These are phyloP conservation scores for Cataglyphis rosenhaueri DNA, from an alignment of 2,888 invertebrate genomes.

Conservation along the genomic window DNA sequence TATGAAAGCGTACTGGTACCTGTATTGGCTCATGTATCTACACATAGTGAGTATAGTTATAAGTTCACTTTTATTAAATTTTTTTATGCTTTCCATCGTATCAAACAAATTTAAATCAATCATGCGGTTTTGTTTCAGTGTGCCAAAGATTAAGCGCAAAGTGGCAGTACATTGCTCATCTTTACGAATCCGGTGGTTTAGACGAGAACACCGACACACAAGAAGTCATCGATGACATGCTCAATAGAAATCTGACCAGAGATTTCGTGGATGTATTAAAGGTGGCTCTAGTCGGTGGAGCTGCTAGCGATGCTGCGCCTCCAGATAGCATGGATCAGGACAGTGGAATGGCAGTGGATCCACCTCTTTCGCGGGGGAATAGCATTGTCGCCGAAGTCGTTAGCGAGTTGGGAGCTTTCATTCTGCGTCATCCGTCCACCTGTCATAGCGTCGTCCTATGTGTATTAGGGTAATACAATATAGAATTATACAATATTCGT, in stretches of 20 bases:
- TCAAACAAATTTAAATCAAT: not conserved
- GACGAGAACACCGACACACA: slow-evolving; percentile 92
- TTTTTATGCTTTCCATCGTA: not conserved
- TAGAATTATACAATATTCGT: not conserved
- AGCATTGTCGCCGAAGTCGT: slow-evolving; percentile 90
- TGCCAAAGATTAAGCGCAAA: slow-evolving; percentile 89
- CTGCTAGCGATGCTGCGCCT: slow-evolving; percentile 86
- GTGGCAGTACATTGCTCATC: slow-evolving; percentile 92
- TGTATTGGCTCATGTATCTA: slow-evolving; percentile 91
- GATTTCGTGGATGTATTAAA: slow-evolving; percentile 95
- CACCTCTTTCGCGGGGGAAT: slow-evolving; percentile 83
- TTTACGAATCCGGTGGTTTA: slow-evolving; percentile 91
- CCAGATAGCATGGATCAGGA: slow-evolving; percentile 89
- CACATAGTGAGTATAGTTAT: slow-evolving; percentile 89
- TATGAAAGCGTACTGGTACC: slow-evolving; percentile 92
- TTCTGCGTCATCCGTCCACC: slow-evolving; percentile 89
- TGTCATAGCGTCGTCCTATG: slow-evolving; percentile 89
- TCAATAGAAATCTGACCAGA: slow-evolving; percentile 93
- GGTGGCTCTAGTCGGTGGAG: slow-evolving; percentile 91
- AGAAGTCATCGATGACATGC: slow-evolving; percentile 94
- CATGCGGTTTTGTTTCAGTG: slow-evolving; percentile 79
- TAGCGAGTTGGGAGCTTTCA: slow-evolving; percentile 92
- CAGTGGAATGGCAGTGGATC: slow-evolving; percentile 89
- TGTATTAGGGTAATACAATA: slow-evolving; percentile 86
- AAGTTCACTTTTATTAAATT: slow-evolving; percentile 13